Percentiles rank a stretch among this genome's conserved stretches.
phyloP scores from a whole-genome alignment of 2,113 vertebrate species.

The Dipodomys stephensi region DNA sequence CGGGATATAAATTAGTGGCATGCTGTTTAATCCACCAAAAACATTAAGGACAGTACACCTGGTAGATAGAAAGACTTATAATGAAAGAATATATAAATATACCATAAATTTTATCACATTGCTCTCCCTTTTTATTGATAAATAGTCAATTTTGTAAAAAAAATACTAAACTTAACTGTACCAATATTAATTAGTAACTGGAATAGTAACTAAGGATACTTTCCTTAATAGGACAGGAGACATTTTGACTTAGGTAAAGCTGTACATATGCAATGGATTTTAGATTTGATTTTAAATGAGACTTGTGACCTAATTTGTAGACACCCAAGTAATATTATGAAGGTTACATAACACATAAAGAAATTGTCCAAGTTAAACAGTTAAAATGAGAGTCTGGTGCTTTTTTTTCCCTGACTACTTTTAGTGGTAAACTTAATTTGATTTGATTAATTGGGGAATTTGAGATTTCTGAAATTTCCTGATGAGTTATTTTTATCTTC shows the following conservation, averaged over 20 bases:
- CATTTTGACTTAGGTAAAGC: slow-evolving; percentile 33
- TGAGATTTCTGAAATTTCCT: slow-evolving; percentile 65
- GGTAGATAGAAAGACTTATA: neutral
- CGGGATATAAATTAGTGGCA: neutral
- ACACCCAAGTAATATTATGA: slow-evolving; percentile 40
- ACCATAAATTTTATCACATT: neutral
- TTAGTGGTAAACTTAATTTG: slow-evolving; percentile 57
- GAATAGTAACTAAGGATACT: neutral
- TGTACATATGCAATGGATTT: slow-evolving; percentile 1
- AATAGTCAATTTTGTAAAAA: neutral
- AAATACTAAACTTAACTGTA: slow-evolving; percentile 28
- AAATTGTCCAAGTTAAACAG: slow-evolving; percentile 55
- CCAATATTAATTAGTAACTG: neutral
- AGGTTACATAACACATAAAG: slow-evolving; percentile 36
- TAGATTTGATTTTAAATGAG: slow-evolving; percentile 61
- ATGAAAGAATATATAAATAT: neutral
- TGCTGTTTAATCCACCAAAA: neutral
- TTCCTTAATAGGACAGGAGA: neutral
- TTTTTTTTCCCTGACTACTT: slow-evolving; percentile 50
- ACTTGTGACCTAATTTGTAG: slow-evolving; percentile 56
- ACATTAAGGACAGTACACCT: neutral
- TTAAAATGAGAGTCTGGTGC: slow-evolving; percentile 48
- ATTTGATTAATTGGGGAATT: slow-evolving; percentile 69
- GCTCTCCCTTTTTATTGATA: neutral
- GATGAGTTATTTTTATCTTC: slow-evolving; percentile 58